phyloP scores from a whole-genome alignment of 2,113 vertebrate genomes.

The Jaculus jaculus region DNA sequence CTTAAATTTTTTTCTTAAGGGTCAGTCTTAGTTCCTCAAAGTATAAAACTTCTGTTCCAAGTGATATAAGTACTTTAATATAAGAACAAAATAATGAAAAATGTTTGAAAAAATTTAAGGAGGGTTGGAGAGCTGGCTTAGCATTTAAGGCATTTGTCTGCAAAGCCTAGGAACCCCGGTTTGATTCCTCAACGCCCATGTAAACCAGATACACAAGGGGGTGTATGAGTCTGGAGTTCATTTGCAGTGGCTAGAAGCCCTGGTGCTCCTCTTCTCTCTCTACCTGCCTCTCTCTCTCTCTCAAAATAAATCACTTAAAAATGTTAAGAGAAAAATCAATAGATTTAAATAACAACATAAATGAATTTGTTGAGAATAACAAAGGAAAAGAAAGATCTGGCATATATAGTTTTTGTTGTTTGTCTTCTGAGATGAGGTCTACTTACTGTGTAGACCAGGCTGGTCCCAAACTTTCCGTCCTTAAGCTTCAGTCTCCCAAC shows the following conservation, averaged over 20 bases:
- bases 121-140: neutral
- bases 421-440: neutral
- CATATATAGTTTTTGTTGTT: neutral
- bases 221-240: too few relatives aligned
- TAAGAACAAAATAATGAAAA: conserved; percentile 32
- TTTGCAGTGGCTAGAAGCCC: too few relatives aligned
- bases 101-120: conserved; percentile 7
- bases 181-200: too few relatives aligned
- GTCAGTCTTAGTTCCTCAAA: neutral
- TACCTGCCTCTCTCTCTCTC: too few relatives aligned
- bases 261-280: too few relatives aligned
- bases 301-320: neutral
- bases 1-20: too few relatives aligned
- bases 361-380: conserved; percentile 19
- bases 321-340: conserved; percentile 1
- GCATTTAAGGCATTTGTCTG: too few relatives aligned
- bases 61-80: neutral
- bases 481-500: neutral
- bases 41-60: neutral
- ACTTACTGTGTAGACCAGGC: neutral
- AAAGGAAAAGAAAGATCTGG: neutral
- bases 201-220: too few relatives aligned
- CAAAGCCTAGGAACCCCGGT: too few relatives aligned
- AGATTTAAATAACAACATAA: conserved; percentile 8
- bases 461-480: neutral